These are phyloP conservation scores for Brenthis hecate DNA, from an alignment of 2,888 invertebrate species.

Conservation along the genomic window DNA sequence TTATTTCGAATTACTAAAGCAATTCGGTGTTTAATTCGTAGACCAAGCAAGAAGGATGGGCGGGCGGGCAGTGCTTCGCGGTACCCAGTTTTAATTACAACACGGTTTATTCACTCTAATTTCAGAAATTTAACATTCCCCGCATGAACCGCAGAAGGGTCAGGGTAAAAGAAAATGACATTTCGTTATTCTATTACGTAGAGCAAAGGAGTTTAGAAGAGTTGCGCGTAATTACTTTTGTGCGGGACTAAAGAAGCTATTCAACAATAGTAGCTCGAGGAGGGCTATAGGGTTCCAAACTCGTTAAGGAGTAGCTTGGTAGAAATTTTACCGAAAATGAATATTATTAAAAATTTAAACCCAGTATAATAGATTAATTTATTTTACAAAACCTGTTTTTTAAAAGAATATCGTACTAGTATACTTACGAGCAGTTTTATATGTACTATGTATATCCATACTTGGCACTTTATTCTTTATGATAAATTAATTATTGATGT, in stretches of 20 bases:
- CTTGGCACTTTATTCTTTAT: too few species aligned
- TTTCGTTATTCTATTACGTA: constrained; percentile 80
- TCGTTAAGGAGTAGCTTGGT: constrained; percentile 33
- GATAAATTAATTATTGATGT: too few species aligned
- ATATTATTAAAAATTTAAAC: constrained; percentile 19
- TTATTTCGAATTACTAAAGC: constrained; percentile 80
- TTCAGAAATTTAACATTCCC: constrained; percentile 80
- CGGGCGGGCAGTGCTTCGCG: constrained; percentile 66
- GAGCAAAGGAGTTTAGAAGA: constrained; percentile 71
- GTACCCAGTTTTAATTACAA: constrained; percentile 78
- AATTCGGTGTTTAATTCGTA: constrained; percentile 81
- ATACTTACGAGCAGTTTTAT: neutral
- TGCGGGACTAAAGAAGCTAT: constrained; percentile 46
- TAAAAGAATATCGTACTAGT: neutral
- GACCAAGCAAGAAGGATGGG: constrained; percentile 80
- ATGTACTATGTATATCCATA: too few species aligned
- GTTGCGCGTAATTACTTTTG: constrained; percentile 74
- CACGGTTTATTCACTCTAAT: constrained; percentile 81
- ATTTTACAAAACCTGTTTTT: neutral
- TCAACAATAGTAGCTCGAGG: constrained; percentile 34
- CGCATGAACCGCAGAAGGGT: constrained; percentile 80
- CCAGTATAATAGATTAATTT: constrained; percentile 2
- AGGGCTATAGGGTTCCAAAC: constrained; percentile 34
- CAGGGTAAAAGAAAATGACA: constrained; percentile 80
- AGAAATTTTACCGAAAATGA: constrained; percentile 29